Percentiles rank a stretch among this genome's conserved stretches.
Conservation (phyloP, 2,888 invertebrate genomes). For the Dyspetes luteomarginatus region DNA sequence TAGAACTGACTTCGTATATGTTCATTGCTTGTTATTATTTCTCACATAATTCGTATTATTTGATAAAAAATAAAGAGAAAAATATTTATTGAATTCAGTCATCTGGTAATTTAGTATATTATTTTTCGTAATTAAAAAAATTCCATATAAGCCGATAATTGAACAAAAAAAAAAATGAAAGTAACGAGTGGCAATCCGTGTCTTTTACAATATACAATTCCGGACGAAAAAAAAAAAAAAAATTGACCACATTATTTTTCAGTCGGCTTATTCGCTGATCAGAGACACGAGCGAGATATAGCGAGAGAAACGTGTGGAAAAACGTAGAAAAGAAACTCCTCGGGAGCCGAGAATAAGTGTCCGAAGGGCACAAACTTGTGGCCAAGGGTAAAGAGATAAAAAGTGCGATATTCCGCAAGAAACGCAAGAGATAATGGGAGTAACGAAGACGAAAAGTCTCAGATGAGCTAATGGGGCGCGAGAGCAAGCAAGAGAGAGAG, state of each 20-base stretch:
- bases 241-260: not conserved
- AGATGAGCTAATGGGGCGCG: constrained; percentile 49
- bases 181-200: no score
- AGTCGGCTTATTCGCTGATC: not conserved
- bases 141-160: no score
- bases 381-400: constrained; percentile 54
- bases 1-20: no score
- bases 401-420: constrained; percentile 25
- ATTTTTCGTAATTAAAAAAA: no score
- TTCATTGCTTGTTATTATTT: no score
- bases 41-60: no score
- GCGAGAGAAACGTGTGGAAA: constrained; percentile 10
- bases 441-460: constrained; percentile 36
- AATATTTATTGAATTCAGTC: no score
- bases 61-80: no score
- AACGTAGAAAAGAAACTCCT: constrained; percentile 12
- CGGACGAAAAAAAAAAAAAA: no score
- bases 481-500: constrained; percentile 46
- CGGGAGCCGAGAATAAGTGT: constrained; percentile 34
- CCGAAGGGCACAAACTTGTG: constrained; percentile 55
- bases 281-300: not conserved
- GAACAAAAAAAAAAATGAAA: no score
- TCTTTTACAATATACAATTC: not conserved
- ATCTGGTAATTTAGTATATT: no score
- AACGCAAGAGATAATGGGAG: not conserved